These are phyloP conservation scores for Hydrocynus forskahlii DNA, from an alignment of 2,797 vertebrate genomes.

Conservation along the genomic window DNA sequence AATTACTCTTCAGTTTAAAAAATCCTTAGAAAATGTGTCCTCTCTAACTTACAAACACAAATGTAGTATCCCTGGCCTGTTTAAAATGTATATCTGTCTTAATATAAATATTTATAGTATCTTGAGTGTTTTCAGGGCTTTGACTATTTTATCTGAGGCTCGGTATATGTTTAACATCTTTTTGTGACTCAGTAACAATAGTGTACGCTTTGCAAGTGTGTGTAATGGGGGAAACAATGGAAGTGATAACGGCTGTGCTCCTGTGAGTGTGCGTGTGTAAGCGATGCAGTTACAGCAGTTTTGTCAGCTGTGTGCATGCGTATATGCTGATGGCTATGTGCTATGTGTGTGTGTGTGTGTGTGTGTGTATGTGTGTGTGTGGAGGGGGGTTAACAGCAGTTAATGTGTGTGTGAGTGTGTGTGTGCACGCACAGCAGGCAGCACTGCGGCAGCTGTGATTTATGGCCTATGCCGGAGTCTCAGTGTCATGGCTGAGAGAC, in stretches of 20 bases:
- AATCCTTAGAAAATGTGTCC: too few relatives aligned
- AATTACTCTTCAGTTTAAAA: too few relatives aligned
- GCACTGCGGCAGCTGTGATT: constrained; percentile 82
- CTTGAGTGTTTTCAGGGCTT: constrained; percentile 40
- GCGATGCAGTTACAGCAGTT: constrained; percentile 35
- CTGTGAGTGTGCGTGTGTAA: constrained; percentile 42
- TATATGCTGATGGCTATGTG: constrained; percentile 20
- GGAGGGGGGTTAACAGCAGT: constrained; percentile 33
- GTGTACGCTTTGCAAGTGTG: constrained; percentile 40
- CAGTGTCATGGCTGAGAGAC: constrained; percentile 81
- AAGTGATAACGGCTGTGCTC: constrained; percentile 15
- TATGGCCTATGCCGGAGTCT: constrained; percentile 79
- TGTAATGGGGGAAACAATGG: constrained; percentile 16
- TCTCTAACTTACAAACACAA: background rate
- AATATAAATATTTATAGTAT: background rate
- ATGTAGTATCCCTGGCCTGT: background rate
- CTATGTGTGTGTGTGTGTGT: constrained; percentile 22
- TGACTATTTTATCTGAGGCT: background rate
- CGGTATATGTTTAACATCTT: constrained; percentile 25
- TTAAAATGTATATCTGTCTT: too few relatives aligned
- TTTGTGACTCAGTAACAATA: constrained; percentile 7
- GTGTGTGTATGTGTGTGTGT: constrained; percentile 37
- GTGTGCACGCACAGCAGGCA: constrained; percentile 46
- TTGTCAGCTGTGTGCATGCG: constrained; percentile 43
- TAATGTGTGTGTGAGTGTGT: constrained; percentile 38